Conservation (phyloP, 2,888 invertebrate genomes). For the Hirtodrosophila histrioides region DNA sequence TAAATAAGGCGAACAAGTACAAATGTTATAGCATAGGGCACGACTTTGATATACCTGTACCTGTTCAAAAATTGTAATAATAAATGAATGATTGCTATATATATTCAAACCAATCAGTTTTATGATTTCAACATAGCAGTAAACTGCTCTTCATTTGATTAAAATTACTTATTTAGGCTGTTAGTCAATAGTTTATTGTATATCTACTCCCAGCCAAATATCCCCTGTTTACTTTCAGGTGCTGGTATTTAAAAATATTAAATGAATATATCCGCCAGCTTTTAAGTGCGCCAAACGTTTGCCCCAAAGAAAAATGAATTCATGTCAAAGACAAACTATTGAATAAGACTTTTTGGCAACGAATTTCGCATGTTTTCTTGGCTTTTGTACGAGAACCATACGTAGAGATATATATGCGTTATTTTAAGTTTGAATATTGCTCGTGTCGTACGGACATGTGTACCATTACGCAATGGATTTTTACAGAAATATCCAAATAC, state of each 20-base stretch:
- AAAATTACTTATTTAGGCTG: too few species aligned
- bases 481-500: slow-evolving; percentile 37
- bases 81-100: too few species aligned
- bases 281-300: slow-evolving; percentile 69
- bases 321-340: slow-evolving; percentile 79
- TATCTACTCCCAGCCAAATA: too few species aligned
- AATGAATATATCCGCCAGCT: slow-evolving; percentile 58
- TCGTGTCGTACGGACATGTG: slow-evolving; percentile 12
- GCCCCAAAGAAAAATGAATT: slow-evolving; percentile 74
- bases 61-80: too few species aligned
- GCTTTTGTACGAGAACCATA: slow-evolving; percentile 33
- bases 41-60: slow-evolving; percentile 32
- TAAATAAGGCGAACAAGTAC: slow-evolving; percentile 1
- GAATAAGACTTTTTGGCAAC: slow-evolving; percentile 77
- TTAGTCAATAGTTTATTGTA: too few species aligned
- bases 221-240: not conserved
- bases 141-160: too few species aligned
- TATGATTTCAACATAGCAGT: too few species aligned
- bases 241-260: slow-evolving; percentile 50
- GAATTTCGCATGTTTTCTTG: slow-evolving; percentile 50
- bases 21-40: not conserved
- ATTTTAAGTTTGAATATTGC: slow-evolving; percentile 13
- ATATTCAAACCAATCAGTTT: too few species aligned
- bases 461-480: slow-evolving; percentile 65
- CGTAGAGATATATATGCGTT: slow-evolving; percentile 18